A percentile compares a stretch with the other conserved stretches of the same genome.
Conservation (phyloP, 2,797 vertebrate genomes). For the Nannoperca australis region DNA sequence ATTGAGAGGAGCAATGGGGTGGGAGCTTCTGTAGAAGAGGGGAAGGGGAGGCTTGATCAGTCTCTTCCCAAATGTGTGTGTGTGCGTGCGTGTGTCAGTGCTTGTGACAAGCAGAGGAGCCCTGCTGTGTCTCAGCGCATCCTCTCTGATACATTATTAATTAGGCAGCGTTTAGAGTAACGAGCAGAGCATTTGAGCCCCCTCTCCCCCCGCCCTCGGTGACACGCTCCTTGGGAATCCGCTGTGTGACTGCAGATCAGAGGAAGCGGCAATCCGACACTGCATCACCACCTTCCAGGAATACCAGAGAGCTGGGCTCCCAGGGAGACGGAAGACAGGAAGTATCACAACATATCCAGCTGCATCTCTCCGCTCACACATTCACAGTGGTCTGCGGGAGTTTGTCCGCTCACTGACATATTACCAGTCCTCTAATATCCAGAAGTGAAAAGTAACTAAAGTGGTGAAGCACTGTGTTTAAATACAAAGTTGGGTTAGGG, state of each 20-base stretch:
- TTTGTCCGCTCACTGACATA: constrained; percentile 34
- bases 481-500: background rate
- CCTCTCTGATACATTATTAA: constrained; percentile 88
- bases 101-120: constrained; percentile 77
- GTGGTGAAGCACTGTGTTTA: background rate
- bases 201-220: constrained; percentile 62
- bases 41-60: constrained; percentile 63
- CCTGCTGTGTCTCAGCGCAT: constrained; percentile 75
- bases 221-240: constrained; percentile 80
- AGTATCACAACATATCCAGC: constrained; percentile 56
- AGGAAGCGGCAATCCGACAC: constrained; percentile 74
- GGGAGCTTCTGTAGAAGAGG: constrained; percentile 52
- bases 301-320: constrained; percentile 66
- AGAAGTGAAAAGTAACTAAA: constrained; percentile 14
- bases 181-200: constrained; percentile 82
- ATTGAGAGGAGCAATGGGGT: constrained; percentile 61
- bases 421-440: background rate
- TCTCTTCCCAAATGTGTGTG: constrained; percentile 54
- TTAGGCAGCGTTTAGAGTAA: constrained; percentile 85
- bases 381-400: constrained; percentile 14
- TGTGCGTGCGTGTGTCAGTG: constrained; percentile 41
- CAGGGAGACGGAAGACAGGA: constrained; percentile 62
- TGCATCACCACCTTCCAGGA: constrained; percentile 76
- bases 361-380: constrained; percentile 24
- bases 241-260: constrained; percentile 80